Evolutionary conservation across 1,140 invertebrate genomes (phyloP), one percentile per base, ranked within the genome.

Genomic region (Globodera ellingtonae): DNA sequence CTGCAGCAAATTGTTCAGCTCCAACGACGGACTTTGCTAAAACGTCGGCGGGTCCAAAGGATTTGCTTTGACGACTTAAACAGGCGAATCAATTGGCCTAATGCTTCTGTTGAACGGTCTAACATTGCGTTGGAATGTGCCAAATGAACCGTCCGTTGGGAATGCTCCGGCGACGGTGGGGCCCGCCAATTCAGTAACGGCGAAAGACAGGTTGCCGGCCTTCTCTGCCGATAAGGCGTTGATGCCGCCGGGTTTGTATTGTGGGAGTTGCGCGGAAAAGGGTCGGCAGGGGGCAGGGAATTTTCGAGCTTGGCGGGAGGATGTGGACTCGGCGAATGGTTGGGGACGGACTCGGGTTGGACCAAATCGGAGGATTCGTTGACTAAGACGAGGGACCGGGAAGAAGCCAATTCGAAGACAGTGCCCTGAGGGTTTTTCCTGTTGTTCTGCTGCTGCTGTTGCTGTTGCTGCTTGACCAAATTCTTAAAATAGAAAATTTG

Each of bases 41-140:
- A 62, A 69, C 24, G 48, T 77, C 78, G 35, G 72, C 56, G n/a
- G 78, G 78, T 13, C 56, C 72, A 62, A 79, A 79, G 21, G 72
- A 78, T 56, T 75, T 47, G 44, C 72, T 79, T 13, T 79, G 78
- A 18, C 78, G 78, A n/a, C 78, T 79, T 47, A 35, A 78, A 78
- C 15, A 35, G 1, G 72, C 47, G 24, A 24, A 70, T 47, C 4
- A 0, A 44, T 47, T 44, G 35, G 67, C 35, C 7, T 70, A 13
- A 21, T 67, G 66, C 66, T 18, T 7, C n/a, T 9, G 18, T 8
- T 67, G 6, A 35, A 18, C 18, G 13, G 56, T 10, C 18, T n/a
- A 62, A 62, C 56, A 62, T 10, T 18, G 56, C 56, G 10, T 62
- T 62, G 56, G 56, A 13, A 62, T 62, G 56, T 62, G 56, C 56